Conservation (phyloP, 2,113 vertebrate species). For the Setophaga coronata region DNA sequence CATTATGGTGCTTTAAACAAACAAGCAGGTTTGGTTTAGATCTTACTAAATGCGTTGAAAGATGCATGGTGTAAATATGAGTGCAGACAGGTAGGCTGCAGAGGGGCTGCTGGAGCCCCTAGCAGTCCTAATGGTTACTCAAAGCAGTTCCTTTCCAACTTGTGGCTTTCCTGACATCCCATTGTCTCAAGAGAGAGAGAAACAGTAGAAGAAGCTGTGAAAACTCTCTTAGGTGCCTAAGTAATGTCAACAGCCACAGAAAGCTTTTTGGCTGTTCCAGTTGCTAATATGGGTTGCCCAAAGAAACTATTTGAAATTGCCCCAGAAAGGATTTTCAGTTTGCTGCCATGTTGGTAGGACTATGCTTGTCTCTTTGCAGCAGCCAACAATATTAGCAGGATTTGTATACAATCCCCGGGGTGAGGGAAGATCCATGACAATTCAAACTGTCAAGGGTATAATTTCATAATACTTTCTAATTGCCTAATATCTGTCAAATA, state of each 20-base stretch:
- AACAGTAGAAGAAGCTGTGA: background rate
- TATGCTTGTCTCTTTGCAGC: background rate
- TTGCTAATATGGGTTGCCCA: background rate
- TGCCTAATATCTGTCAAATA: background rate
- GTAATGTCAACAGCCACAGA: background rate
- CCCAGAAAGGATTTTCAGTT: background rate
- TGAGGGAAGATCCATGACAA: background rate
- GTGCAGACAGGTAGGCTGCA: background rate
- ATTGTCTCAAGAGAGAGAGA: background rate
- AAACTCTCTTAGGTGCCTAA: background rate
- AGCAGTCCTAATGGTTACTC: background rate
- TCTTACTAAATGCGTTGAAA: background rate
- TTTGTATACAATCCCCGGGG: background rate
- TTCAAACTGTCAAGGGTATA: background rate
- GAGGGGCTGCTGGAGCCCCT: background rate
- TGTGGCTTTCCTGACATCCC: rapidly evolving
- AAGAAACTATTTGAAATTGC: background rate
- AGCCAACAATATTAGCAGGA: background rate
- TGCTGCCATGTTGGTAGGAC: rapidly evolving
- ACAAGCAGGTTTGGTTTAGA: background rate
- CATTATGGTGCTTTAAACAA: background rate
- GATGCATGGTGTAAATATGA: background rate
- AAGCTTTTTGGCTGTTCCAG: background rate
- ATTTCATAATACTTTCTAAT: background rate
- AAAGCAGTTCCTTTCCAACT: background rate